A percentile compares a stretch with the other conserved stretches of the same genome.
phyloP scores from a whole-genome alignment of 1,140 invertebrate species.

The Trichonephila inaurata region DNA sequence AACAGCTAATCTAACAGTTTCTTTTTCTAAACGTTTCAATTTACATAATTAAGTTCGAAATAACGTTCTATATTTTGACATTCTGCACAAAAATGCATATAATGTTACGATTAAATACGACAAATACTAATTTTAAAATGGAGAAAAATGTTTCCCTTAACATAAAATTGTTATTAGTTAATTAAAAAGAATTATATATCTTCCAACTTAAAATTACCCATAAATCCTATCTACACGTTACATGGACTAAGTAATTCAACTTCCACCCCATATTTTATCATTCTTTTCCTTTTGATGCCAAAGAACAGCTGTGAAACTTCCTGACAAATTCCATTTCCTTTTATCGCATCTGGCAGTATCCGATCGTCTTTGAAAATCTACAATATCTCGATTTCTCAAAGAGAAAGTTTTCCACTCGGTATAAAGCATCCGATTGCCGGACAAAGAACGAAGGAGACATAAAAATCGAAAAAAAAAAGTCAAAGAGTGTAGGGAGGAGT shows the following conservation, averaged over 20 bases:
- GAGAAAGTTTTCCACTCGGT: background rate
- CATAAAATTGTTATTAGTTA: too few relatives aligned
- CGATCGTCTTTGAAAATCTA: conserved; percentile 8
- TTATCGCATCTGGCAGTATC: background rate
- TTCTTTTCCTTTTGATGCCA: background rate
- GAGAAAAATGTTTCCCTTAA: too few relatives aligned
- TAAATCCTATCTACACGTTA: too few relatives aligned
- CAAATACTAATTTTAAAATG: too few relatives aligned
- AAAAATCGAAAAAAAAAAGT: background rate
- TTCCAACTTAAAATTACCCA: too few relatives aligned
- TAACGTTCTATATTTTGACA: too few relatives aligned
- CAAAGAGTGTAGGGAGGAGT: background rate
- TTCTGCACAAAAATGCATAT: too few relatives aligned
- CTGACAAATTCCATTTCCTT: conserved; percentile 16
- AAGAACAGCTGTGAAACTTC: conserved; percentile 30
- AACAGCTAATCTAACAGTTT: too few relatives aligned
- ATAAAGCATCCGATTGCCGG: background rate
- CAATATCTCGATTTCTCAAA: background rate
- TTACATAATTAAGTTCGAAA: too few relatives aligned
- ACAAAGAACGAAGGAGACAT: background rate
- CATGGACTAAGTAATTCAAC: background rate
- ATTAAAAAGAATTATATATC: too few relatives aligned
- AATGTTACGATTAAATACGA: too few relatives aligned
- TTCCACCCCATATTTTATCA: background rate
- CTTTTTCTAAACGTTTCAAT: too few relatives aligned